Percentiles rank a stretch among this genome's conserved stretches.
Evolutionary conservation across 2,797 vertebrate genomes (phyloP).

Genomic region (Gallinago nigripennis): DNA sequence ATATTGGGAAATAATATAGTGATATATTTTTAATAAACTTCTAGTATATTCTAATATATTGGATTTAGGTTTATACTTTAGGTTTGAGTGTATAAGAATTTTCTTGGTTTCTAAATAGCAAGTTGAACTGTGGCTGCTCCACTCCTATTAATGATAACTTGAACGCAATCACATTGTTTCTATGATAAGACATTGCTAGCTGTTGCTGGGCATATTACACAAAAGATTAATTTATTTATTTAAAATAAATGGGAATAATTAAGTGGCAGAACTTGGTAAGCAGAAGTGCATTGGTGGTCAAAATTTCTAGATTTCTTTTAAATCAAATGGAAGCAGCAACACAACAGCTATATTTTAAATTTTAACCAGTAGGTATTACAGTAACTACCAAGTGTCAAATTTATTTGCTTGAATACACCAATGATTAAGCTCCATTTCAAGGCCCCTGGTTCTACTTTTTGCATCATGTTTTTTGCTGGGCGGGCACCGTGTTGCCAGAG

Average conservation of each 20-base stretch:
- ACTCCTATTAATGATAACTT: background rate
- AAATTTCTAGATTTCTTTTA: background rate
- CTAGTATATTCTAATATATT: background rate
- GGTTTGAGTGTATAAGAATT: background rate
- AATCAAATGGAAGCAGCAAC: background rate
- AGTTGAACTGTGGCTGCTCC: background rate
- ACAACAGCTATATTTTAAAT: background rate
- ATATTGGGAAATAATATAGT: background rate
- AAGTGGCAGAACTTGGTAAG: background rate
- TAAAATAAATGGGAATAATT: background rate
- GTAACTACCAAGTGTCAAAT: background rate
- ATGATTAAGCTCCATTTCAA: background rate
- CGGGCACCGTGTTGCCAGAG: background rate
- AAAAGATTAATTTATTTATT: background rate
- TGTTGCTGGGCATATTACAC: no score
- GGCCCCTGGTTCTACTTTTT: background rate
- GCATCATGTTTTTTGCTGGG: background rate
- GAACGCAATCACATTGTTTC: background rate
- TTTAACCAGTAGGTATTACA: background rate
- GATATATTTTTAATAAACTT: background rate
- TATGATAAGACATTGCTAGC: background rate
- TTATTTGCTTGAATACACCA: background rate
- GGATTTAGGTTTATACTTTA: background rate
- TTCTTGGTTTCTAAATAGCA: background rate
- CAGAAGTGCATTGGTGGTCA: background rate